A percentile compares a stretch with the other conserved stretches of the same genome.
Evolutionary conservation across 2,888 invertebrate genomes (phyloP).

Genomic region (Agrilus cyanescens): DNA sequence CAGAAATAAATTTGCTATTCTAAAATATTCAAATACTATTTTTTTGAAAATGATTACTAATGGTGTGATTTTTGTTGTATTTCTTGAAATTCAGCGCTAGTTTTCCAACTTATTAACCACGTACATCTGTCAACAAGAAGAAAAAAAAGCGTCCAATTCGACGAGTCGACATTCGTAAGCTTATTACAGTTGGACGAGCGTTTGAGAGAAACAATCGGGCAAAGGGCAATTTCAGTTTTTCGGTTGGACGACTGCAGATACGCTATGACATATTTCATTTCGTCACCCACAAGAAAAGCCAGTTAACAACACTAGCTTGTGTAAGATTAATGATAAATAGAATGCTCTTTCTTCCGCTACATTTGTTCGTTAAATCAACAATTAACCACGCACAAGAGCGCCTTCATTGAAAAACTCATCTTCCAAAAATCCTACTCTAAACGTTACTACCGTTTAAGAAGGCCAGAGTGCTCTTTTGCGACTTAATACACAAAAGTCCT

Average conservation of each 20-base stretch:
- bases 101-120: conserved; percentile 36
- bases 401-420: too few species aligned
- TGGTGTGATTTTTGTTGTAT: too few species aligned
- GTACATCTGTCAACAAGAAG: conserved; percentile 33
- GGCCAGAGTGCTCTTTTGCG: too few species aligned
- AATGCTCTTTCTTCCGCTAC: conserved; percentile 1
- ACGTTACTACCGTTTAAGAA: too few species aligned
- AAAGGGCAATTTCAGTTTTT: conserved; percentile 6
- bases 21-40: too few species aligned
- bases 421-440: too few species aligned
- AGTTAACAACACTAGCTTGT: conserved; percentile 14
- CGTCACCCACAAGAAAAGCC: conserved; percentile 21
- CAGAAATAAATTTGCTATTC: too few species aligned
- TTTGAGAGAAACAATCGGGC: conserved; percentile 2
- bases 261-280: conserved; percentile 23
- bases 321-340: conserved; percentile 13
- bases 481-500: too few species aligned
- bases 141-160: conserved; percentile 31
- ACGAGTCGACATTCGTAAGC: conserved; percentile 30
- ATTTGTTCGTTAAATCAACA: too few species aligned
- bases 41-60: too few species aligned
- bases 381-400: too few species aligned
- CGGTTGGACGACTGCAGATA: conserved; percentile 14
- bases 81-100: conserved; percentile 20
- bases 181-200: conserved; percentile 19